Percentiles rank a stretch among this genome's conserved stretches.
Evolutionary conservation across 2,797 vertebrate genomes (phyloP).

Genomic region (Kryptolebias ocellatus): DNA sequence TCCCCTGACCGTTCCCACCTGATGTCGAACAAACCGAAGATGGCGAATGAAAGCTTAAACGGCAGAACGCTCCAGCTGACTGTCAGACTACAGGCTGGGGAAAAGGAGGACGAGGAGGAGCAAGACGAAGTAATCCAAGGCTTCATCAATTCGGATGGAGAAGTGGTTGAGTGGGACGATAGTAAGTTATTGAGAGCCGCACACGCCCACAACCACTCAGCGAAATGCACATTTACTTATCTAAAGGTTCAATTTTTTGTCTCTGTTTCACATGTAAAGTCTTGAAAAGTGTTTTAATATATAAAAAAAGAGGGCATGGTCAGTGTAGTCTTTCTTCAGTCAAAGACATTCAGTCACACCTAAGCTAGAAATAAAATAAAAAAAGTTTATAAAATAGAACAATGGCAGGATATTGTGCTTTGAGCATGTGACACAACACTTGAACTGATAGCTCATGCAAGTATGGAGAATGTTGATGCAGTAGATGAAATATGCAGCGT

Average conservation of each 20-base stretch:
- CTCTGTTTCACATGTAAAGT: no score
- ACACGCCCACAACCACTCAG: no score
- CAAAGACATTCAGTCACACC: no score
- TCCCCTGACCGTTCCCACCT: constrained; percentile 20
- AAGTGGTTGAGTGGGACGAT: constrained; percentile 66
- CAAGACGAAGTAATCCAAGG: constrained; percentile 59
- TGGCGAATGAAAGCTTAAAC: constrained; percentile 40
- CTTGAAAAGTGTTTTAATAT: no score
- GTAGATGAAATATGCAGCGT: not conserved
- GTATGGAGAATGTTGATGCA: not conserved
- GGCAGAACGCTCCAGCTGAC: constrained; percentile 63
- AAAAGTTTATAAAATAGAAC: no score
- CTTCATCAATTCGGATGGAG: constrained; percentile 72
- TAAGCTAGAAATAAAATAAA: no score
- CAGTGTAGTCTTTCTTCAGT: no score
- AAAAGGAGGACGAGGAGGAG: constrained; percentile 37
- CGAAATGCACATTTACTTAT: no score
- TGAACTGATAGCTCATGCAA: not conserved
- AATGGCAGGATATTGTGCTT: no score
- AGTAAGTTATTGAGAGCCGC: constrained; percentile 48
- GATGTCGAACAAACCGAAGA: constrained; percentile 28
- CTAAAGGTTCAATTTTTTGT: no score
- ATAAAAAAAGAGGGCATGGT: no score
- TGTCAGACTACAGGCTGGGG: constrained; percentile 59
- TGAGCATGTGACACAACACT: not conserved